Evolutionary conservation across 1,140 invertebrate genomes (phyloP).

Genomic region (Pararge aegeria): DNA sequence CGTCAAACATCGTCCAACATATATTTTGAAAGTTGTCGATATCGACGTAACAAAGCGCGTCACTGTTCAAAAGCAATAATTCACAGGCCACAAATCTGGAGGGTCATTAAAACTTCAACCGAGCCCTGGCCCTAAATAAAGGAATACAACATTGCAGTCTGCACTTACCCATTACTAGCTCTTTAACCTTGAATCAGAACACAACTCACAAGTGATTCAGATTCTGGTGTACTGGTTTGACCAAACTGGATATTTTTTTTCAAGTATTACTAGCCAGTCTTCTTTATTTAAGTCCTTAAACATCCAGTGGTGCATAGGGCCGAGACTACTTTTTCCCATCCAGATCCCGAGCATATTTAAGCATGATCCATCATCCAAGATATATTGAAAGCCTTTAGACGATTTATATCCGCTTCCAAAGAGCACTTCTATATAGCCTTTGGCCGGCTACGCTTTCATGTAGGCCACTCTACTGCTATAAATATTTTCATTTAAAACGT

Average conservation of each 20-base stretch:
- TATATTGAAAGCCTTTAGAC: too few relatives aligned
- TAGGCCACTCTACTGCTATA: too few relatives aligned
- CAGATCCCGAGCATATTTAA: too few relatives aligned
- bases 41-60: constrained; percentile 38
- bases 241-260: background rate
- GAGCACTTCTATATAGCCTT: too few relatives aligned
- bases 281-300: too few relatives aligned
- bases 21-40: constrained; percentile 29
- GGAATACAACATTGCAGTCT: constrained; percentile 40
- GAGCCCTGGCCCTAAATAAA: constrained; percentile 49
- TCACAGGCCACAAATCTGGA: constrained; percentile 66
- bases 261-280: too few relatives aligned
- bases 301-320: too few relatives aligned
- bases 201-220: background rate
- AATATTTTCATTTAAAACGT: too few relatives aligned
- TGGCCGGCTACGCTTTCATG: too few relatives aligned
- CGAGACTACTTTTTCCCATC: too few relatives aligned
- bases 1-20: background rate
- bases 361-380: too few relatives aligned
- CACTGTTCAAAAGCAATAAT: constrained; percentile 49
- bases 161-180: background rate
- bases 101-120: constrained; percentile 56
- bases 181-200: background rate
- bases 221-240: background rate
- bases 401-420: too few relatives aligned